Percentiles rank a stretch among this genome's conserved stretches.
phyloP scores from a whole-genome alignment of 2,113 vertebrate species.

The Phyllostomus hastatus region DNA sequence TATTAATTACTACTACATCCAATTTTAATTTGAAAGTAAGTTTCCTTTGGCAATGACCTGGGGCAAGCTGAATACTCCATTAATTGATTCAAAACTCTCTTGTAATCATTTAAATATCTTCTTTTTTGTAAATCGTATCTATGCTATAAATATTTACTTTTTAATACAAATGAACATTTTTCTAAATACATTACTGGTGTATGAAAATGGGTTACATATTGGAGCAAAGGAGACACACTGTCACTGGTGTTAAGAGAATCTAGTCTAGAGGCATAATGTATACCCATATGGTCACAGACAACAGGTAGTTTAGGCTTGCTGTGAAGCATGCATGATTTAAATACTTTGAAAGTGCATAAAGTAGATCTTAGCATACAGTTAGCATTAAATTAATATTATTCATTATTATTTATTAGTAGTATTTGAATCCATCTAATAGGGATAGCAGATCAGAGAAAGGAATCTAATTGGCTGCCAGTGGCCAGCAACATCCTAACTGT shows the following conservation, averaged over 20 bases:
- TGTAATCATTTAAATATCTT: constrained; percentile 11
- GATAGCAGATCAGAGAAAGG: background rate
- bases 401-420: background rate
- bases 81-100: constrained; percentile 25
- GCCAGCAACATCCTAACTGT: background rate
- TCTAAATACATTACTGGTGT: background rate
- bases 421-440: background rate
- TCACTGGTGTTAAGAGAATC: background rate
- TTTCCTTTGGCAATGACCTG: background rate
- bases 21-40: constrained; percentile 49
- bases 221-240: background rate
- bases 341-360: background rate
- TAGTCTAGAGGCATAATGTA: background rate
- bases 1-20: background rate
- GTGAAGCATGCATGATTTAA: background rate
- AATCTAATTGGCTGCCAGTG: background rate
- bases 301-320: background rate
- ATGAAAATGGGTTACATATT: background rate
- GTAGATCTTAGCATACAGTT: background rate
- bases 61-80: background rate
- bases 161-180: background rate
- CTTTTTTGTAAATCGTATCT: background rate
- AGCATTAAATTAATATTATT: background rate
- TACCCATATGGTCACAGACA: background rate
- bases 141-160: background rate